Conservation (phyloP, 2,888 invertebrate genomes). For the Metellina segmentata region DNA sequence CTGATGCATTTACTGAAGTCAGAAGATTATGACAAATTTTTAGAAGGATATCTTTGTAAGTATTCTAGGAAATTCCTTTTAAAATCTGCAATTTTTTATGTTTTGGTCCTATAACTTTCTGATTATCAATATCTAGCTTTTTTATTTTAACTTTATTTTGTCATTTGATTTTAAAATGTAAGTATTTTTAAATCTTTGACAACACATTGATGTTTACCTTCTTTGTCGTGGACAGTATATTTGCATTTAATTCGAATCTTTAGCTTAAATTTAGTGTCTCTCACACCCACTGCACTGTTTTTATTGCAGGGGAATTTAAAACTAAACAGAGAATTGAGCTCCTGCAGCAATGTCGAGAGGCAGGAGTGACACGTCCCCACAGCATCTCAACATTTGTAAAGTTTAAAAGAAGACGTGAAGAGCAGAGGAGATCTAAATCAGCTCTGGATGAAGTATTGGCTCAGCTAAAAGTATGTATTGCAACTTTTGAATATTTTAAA, state of each 20-base stretch:
- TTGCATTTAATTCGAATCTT: too few relatives aligned
- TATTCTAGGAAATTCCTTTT: conserved; percentile 23
- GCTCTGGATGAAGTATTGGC: conserved; percentile 79
- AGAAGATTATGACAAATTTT: conserved; percentile 87
- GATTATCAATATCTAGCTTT: background rate
- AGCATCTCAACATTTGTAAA: conserved; percentile 86
- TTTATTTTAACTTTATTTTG: background rate
- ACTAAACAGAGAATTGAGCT: conserved; percentile 83
- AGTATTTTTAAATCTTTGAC: background rate
- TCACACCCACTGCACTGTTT: too few relatives aligned
- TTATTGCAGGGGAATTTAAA: conserved; percentile 84
- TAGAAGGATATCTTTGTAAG: conserved; percentile 87
- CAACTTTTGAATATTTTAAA: background rate
- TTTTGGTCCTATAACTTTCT: too few relatives aligned
- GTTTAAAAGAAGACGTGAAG: conserved; percentile 85
- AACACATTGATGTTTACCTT: background rate
- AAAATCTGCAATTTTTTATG: too few relatives aligned
- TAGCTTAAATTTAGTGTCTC: too few relatives aligned
- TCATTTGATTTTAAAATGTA: background rate
- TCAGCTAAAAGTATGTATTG: conserved; percentile 78
- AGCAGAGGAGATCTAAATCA: conserved; percentile 81
- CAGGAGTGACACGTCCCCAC: conserved; percentile 87
- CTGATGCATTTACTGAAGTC: conserved; percentile 90
- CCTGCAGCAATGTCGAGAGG: conserved; percentile 85
- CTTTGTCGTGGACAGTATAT: too few relatives aligned